phyloP scores from a whole-genome alignment of 23 tunicate species.

The Ascidia mentula region DNA sequence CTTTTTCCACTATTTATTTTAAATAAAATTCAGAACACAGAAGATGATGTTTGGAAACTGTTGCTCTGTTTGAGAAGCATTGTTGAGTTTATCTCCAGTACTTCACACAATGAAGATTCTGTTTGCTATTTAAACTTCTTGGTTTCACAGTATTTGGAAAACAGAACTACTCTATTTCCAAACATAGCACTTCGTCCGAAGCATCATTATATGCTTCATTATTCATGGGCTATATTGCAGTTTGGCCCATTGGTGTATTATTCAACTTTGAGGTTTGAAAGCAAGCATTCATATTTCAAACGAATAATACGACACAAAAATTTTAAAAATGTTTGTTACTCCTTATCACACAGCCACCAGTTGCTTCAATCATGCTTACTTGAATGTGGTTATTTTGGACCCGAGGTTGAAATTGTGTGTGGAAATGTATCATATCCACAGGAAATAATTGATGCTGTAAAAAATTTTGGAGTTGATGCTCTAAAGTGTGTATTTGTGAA shows the following conservation, averaged over 20 bases:
- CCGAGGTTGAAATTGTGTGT: too few relatives aligned
- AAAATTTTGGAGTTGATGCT: too few relatives aligned
- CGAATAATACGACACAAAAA: conserved; percentile 15
- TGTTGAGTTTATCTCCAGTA: not conserved
- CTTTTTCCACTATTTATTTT: conserved; percentile 42
- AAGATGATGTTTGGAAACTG: conserved; percentile 31
- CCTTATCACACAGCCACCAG: conserved; percentile 27
- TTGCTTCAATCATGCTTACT: conserved; percentile 29
- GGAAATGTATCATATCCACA: too few relatives aligned
- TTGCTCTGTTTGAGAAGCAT: conserved; percentile 2
- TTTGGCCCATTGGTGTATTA: conserved; percentile 18
- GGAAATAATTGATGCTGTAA: too few relatives aligned
- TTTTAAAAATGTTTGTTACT: conserved; percentile 13
- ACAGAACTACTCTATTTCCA: not conserved
- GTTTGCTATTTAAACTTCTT: not conserved
- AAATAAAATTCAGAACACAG: conserved; percentile 10
- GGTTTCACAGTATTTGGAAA: not conserved
- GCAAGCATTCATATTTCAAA: conserved; percentile 35
- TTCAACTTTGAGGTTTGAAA: conserved; percentile 37
- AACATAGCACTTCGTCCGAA: conserved; percentile 15
- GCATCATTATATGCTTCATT: conserved; percentile 30
- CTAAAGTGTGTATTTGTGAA: too few relatives aligned
- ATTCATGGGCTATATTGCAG: conserved; percentile 15
- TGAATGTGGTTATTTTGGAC: conserved; percentile 8
- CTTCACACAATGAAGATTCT: not conserved